These are phyloP conservation scores for Muschampia plurimacula DNA, from an alignment of 2,888 invertebrate genomes.

Conservation along the genomic window DNA sequence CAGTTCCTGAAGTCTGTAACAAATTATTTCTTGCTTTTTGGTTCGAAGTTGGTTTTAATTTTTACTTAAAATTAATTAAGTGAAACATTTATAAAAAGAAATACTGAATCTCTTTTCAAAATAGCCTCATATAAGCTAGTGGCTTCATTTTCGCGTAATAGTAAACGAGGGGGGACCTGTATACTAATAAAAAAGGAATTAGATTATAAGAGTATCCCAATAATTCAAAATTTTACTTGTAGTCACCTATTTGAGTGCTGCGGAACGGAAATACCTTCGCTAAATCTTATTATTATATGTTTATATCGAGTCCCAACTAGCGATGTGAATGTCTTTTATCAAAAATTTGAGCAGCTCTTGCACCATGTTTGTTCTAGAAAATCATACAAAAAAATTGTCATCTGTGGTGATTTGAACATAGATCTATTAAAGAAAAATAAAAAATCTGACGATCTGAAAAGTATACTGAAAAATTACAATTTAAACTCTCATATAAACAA, in stretches of 20 bases:
- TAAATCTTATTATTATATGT: neutral
- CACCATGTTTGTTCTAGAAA: neutral
- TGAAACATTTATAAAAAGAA: neutral
- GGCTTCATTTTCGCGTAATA: neutral
- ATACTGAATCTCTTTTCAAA: neutral
- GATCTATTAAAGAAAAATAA: conserved; percentile 10
- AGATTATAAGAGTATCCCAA: neutral
- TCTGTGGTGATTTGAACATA: neutral
- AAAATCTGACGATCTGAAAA: neutral
- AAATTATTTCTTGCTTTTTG: too few species aligned
- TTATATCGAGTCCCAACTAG: neutral
- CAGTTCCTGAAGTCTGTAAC: too few species aligned
- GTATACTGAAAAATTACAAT: neutral
- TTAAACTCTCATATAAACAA: neutral
- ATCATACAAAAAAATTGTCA: conserved; percentile 1
- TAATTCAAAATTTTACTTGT: neutral
- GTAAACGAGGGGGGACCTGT: neutral
- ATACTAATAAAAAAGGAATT: neutral
- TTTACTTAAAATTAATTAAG: too few species aligned
- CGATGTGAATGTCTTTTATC: neutral
- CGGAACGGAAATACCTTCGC: neutral
- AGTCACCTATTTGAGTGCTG: neutral
- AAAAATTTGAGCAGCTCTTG: neutral
- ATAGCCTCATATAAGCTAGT: neutral
- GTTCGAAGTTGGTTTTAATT: too few species aligned